phyloP scores from a whole-genome alignment of 2,888 invertebrate genomes.

The Odontothrips loti region DNA sequence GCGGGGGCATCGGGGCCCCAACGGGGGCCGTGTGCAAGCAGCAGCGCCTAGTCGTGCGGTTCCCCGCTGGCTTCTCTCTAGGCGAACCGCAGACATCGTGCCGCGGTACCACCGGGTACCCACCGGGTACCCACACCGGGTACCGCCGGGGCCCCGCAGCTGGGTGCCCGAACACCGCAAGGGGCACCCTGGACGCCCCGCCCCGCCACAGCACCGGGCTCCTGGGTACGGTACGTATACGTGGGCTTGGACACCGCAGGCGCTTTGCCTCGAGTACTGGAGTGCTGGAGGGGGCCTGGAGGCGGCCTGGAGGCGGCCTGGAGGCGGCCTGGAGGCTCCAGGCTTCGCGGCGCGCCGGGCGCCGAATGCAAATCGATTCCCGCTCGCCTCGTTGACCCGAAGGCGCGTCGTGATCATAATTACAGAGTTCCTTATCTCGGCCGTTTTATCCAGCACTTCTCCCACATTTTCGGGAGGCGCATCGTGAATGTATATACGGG shows the following conservation, averaged over 20 bases:
- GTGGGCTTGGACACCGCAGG: no score
- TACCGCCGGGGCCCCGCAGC: neutral
- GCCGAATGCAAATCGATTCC: neutral
- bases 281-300: no score
- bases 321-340: no score
- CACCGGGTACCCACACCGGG: neutral
- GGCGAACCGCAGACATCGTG: neutral
- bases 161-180: constrained; percentile 3
- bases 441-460: neutral
- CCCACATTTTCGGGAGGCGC: neutral
- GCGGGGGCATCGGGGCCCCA: neutral
- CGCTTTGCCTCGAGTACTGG: no score
- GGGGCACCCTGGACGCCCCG: constrained; percentile 13
- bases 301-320: no score
- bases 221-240: neutral
- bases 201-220: neutral
- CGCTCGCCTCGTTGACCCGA: neutral
- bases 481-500: neutral
- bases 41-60: constrained; percentile 1
- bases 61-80: neutral
- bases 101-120: neutral
- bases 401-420: neutral
- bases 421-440: neutral
- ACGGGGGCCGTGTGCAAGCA: neutral
- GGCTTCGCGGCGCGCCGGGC: no score